Evolutionary conservation across 2,113 vertebrate species (phyloP).

Genomic region (Beaufortia kweichowensis): DNA sequence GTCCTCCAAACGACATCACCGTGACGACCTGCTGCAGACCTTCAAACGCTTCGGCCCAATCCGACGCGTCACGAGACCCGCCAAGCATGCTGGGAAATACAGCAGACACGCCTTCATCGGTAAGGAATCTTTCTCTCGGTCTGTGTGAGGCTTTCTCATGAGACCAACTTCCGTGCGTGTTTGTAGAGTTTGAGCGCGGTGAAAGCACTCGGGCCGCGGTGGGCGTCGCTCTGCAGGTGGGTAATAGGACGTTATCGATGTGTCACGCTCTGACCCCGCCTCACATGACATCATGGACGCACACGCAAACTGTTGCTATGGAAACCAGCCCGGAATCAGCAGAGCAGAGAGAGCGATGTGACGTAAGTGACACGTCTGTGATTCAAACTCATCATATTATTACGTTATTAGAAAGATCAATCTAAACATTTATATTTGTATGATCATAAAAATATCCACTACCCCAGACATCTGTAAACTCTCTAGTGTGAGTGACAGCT

Average conservation of each 20-base stretch:
- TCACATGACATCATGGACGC: slow-evolving; percentile 76
- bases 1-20: background rate
- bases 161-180: slow-evolving; percentile 6
- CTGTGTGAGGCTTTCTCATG: background rate
- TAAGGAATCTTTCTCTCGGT: slow-evolving; percentile 63
- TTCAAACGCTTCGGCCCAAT: slow-evolving; percentile 73
- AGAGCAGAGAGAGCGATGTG: slow-evolving; percentile 48
- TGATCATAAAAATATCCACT: too few species aligned
- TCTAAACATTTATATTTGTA: too few species aligned
- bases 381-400: too few species aligned
- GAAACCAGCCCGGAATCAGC: slow-evolving; percentile 35
- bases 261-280: slow-evolving; percentile 77
- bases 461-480: too few species aligned
- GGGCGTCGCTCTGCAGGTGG: slow-evolving; percentile 56
- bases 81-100: slow-evolving; percentile 64
- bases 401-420: too few species aligned
- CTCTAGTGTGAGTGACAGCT: too few species aligned
- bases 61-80: slow-evolving; percentile 70
- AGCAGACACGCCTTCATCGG: slow-evolving; percentile 77
- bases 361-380: slow-evolving; percentile 58
- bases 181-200: slow-evolving; percentile 75
- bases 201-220: slow-evolving; percentile 68
- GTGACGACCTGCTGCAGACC: slow-evolving; percentile 64
- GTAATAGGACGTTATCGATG: slow-evolving; percentile 62
- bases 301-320: background rate